Base-by-base conservation (phyloP, 2,797 vertebrate genomes). In the Rhynchonycteris naso region DNA sequence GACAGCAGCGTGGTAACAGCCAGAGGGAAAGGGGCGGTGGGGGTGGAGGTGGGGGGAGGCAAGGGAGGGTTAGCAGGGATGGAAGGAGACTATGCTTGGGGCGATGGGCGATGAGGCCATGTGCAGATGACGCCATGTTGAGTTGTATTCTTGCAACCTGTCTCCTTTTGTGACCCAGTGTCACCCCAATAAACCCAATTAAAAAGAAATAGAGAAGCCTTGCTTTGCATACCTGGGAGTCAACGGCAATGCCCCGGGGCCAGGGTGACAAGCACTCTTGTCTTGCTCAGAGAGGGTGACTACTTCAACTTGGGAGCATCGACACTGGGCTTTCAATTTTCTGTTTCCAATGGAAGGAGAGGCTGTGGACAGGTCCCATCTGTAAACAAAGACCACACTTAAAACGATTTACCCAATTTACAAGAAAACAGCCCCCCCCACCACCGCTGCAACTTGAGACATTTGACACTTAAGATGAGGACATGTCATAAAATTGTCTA, bases 231-330 rank as follows among this genome's bases (percentile, higher is more conserved):
- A 9, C 12, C 52, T 24, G 30, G 35, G 10, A 38, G 2, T n/a
- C 47, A 21, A 10, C 12, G n/a, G 5, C 1, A 56, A 38, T 0
- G 11, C 43, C 18, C n/a, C 2, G 0, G 13, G 18, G 28, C 28
- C 18, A 3, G 81, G 8, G 4, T 10, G 5, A 11, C 15, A 52
- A 58, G 35, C 26, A 14, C 63, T n/a, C 54, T 18, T 16, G 28
- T 7, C 16, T 21, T 12, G 2, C 35, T 66, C 38, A 14, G 33
- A 28, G 81, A 52, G 54, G 28, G 74, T 1, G 13, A 1, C 9
- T 16, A 28, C 71, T 74, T 54, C 5, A 11, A 14, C 54, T 16
- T 74, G 9, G 47, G 35, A 66, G 19, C 16, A 21, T 50, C 2
- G 11, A 21, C 9, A 7, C n/a, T 47, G 9, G 16, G 28, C 9